These are phyloP conservation scores for Bombylius discolor DNA, from an alignment of 2,888 invertebrate species.

Conservation along the genomic window DNA sequence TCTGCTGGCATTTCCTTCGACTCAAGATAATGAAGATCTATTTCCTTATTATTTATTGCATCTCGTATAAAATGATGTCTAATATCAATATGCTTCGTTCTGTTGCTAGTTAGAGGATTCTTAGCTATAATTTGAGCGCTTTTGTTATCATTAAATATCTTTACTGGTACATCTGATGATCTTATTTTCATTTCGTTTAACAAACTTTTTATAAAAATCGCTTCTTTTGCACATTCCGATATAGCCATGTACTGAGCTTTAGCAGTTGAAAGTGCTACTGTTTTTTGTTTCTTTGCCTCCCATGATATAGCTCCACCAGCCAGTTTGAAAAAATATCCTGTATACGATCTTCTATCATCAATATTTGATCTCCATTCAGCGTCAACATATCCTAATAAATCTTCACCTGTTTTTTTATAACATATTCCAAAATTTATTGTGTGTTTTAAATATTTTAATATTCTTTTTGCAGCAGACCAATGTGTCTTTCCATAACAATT, in stretches of 20 bases:
- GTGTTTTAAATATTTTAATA: no score
- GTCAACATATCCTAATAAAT: constrained; percentile 14
- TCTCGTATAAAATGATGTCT: constrained; percentile 12
- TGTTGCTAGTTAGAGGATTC: constrained; percentile 7
- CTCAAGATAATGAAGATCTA: constrained; percentile 11
- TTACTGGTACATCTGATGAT: not conserved
- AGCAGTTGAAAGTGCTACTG: constrained; percentile 10
- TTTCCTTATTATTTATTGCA: constrained; percentile 2
- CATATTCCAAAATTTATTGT: no score
- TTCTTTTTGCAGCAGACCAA: no score
- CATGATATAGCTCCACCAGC: constrained; percentile 9
- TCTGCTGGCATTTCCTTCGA: constrained; percentile 14
- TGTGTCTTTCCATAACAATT: constrained; percentile 15
- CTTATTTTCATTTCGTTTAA: not conserved
- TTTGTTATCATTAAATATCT: constrained; percentile 13
- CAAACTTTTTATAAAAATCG: not conserved
- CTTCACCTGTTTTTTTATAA: constrained; percentile 10
- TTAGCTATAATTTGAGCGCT: constrained; percentile 10
- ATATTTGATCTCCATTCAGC: constrained; percentile 16
- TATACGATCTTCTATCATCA: constrained; percentile 13
- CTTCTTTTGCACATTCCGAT: constrained; percentile 2
- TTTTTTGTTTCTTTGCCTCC: constrained; percentile 11
- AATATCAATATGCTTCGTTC: constrained; percentile 15
- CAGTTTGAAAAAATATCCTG: no score
- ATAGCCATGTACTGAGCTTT: constrained; percentile 14